Percentiles rank a stretch among this genome's conserved stretches.
These are phyloP conservation scores for Dasypogon diadema DNA, from an alignment of 2,888 invertebrate species.

Conservation along the genomic window DNA sequence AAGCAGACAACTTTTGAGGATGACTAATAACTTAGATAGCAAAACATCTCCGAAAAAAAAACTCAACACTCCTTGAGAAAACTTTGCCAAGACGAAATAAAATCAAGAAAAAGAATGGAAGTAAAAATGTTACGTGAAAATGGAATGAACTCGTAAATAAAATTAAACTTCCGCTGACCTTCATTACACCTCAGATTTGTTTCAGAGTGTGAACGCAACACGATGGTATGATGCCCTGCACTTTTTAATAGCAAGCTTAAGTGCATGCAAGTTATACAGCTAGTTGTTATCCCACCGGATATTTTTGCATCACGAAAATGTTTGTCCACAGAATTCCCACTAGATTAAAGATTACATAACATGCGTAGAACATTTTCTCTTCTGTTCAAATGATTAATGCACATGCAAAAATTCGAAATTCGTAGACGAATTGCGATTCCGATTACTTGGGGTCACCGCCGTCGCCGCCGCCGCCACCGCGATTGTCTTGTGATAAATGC, in stretches of 20 bases:
- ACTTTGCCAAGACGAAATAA: constrained; percentile 15
- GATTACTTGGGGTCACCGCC: not conserved
- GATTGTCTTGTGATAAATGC: not conserved
- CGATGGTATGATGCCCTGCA: not conserved
- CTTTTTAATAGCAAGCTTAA: not conserved
- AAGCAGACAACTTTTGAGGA: not conserved
- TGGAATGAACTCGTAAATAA: constrained; percentile 27
- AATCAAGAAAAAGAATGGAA: constrained; percentile 17
- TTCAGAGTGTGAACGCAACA: not conserved
- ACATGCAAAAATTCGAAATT: not conserved
- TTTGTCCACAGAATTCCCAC: not conserved
- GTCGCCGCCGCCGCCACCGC: no score
- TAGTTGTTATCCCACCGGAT: constrained; percentile 7
- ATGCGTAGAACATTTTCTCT: not conserved
- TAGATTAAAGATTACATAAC: not conserved
- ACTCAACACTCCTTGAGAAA: not conserved
- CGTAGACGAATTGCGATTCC: not conserved
- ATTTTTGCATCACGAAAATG: constrained; percentile 27
- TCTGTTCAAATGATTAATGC: not conserved
- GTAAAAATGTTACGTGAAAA: constrained; percentile 37
- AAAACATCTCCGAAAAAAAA: not conserved
- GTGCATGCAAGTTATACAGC: not conserved
- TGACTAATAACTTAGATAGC: not conserved
- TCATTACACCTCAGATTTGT: constrained; percentile 11
- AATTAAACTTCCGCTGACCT: constrained; percentile 46